Evolutionary conservation across 1,140 invertebrate genomes (phyloP), one percentile per base, ranked within the genome.

Genomic region (Agrypnia vestita): DNA sequence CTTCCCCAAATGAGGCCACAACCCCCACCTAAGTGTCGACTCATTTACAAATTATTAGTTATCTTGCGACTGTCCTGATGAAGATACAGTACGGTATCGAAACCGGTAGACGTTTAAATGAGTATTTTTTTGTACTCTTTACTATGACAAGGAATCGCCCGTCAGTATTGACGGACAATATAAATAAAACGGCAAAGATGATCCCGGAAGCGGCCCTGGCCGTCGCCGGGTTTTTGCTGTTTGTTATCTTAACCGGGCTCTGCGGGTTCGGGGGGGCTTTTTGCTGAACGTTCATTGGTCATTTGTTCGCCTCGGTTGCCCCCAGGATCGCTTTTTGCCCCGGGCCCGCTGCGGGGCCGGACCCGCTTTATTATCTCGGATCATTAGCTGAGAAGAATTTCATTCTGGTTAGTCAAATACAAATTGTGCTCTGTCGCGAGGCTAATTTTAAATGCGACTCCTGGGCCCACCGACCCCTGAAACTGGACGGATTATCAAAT

Each of bases 211-310:
- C 21, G 55, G 55, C 3, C 55, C 55, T 59, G 55, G 55, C 11
- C 25, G 25, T 17, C 11, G 17, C 1, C 12, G 55, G 55, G 15
- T 59, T 59, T 59, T 59, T 21, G 55, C 17, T 59, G 25, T 64
- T 25, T 25, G 61, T 64, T 64, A 64, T 64, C 61, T 64, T 35
- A 64, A 59, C 55, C 55, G 12, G 55, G 15, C 17, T 19, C 8
- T 10, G 55, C 55, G 55, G 61, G 11, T 19, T 43, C 35, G 21
- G 61, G 53, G 11, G 21, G 53, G 53, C 51, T 74, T 75, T 75
- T 61, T 61, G 73, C 43, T 46, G 17, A 19, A 43, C 53, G 25
- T 75, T 75, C 73, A 75, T 75, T 75, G 73, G 53, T 75, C 73
- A 75, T 75, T 75, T 59, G 55, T 4, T 19, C 43, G 51, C 49